A percentile compares a stretch with the other conserved stretches of the same genome.
Conservation (phyloP, 1,140 invertebrate genomes). For the Ceratina australensis region DNA sequence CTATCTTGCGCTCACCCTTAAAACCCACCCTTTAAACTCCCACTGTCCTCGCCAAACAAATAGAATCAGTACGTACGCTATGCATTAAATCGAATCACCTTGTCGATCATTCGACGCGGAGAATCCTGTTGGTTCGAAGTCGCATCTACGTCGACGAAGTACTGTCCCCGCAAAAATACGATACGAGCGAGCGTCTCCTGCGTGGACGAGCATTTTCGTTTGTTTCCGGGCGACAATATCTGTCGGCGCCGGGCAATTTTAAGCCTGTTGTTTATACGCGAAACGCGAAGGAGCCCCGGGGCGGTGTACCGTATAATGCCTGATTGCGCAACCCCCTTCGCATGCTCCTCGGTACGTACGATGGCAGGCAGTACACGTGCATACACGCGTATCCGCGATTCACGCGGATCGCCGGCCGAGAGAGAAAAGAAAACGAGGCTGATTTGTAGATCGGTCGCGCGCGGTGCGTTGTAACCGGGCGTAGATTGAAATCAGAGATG, state of each 20-base stretch:
- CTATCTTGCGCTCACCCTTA: too few species aligned
- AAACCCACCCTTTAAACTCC: too few species aligned
- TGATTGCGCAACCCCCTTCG: constrained; percentile 43
- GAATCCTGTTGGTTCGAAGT: not conserved
- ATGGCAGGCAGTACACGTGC: too few species aligned
- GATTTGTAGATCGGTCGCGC: constrained; percentile 65
- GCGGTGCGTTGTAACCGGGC: constrained; percentile 58
- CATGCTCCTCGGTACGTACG: not conserved
- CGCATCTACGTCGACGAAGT: not conserved
- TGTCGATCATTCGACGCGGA: not conserved
- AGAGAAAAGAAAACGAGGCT: constrained; percentile 52
- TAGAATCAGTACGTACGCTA: not conserved
- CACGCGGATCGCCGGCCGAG: constrained; percentile 19
- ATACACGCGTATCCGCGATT: constrained; percentile 24
- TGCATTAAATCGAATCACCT: constrained; percentile 13
- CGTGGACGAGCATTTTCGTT: constrained; percentile 4
- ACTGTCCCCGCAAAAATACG: not conserved
- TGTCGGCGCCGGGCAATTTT: constrained; percentile 25
- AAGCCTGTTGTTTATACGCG: constrained; percentile 17
- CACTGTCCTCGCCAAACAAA: not conserved
- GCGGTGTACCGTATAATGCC: constrained; percentile 5
- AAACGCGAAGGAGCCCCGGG: not conserved
- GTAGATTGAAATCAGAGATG: constrained; percentile 66
- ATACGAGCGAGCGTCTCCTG: constrained; percentile 9
- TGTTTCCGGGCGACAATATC: constrained; percentile 15